Evolutionary conservation across 2,888 invertebrate genomes (phyloP).

Genomic region (Lochmaea capreae): DNA sequence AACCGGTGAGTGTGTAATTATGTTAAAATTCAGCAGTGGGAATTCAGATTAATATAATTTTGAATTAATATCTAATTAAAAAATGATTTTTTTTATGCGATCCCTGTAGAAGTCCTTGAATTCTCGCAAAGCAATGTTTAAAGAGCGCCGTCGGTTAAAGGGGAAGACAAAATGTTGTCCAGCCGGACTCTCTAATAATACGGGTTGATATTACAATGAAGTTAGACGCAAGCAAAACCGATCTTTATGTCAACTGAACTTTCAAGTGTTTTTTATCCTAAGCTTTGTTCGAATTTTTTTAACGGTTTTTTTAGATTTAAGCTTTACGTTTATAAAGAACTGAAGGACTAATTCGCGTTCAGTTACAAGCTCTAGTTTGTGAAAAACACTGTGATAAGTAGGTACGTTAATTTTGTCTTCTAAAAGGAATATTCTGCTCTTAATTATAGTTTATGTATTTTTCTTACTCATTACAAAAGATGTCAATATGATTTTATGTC

Average conservation of each 20-base stretch:
- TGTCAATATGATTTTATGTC: too few species aligned
- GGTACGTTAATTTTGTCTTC: neutral
- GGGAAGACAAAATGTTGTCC: slow-evolving; percentile 31
- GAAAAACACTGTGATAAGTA: neutral
- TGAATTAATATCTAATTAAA: neutral
- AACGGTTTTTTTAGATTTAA: slow-evolving; percentile 18
- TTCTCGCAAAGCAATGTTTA: neutral
- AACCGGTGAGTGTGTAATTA: too few species aligned
- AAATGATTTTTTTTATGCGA: neutral
- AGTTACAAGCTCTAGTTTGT: slow-evolving; percentile 17
- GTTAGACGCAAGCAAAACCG: slow-evolving; percentile 29
- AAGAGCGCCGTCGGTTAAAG: slow-evolving; percentile 1
- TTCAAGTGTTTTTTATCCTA: slow-evolving; percentile 36
- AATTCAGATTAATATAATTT: too few species aligned
- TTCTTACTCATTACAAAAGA: too few species aligned
- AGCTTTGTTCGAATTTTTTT: slow-evolving; percentile 32
- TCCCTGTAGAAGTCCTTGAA: neutral
- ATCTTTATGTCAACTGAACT: slow-evolving; percentile 38
- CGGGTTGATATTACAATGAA: slow-evolving; percentile 33
- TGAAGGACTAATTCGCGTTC: neutral
- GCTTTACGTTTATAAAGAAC: slow-evolving; percentile 11
- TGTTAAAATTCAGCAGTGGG: too few species aligned
- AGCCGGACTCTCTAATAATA: slow-evolving; percentile 33
- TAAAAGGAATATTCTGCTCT: too few species aligned
- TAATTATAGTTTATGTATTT: too few species aligned